A percentile compares a stretch with the other conserved stretches of the same genome.
These are phyloP conservation scores for Pogona vitticeps DNA, from an alignment of 2,113 vertebrate genomes.

Conservation along the genomic window DNA sequence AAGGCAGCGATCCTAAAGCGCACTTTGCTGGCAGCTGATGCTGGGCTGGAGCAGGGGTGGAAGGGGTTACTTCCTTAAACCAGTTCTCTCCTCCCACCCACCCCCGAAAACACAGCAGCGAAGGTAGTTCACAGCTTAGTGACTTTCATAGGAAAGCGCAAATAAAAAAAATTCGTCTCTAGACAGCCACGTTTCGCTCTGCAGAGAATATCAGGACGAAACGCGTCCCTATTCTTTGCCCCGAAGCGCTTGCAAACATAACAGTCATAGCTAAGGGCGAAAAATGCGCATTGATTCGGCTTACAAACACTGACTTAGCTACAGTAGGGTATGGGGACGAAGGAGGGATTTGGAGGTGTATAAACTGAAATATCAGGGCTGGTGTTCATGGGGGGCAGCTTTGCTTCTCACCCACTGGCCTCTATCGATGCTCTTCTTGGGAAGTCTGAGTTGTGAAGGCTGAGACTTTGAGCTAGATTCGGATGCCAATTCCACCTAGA, in stretches of 20 bases:
- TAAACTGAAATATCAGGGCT: too few species aligned
- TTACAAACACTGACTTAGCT: too few species aligned
- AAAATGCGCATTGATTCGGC: neutral
- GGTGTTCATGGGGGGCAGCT: too few species aligned
- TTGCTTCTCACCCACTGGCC: too few species aligned
- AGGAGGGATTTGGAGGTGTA: too few species aligned
- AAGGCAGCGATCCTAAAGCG: constrained; percentile 18
- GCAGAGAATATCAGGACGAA: constrained; percentile 49
- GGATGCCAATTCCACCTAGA: too few species aligned
- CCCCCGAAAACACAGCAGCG: constrained; percentile 7
- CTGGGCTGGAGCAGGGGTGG: too few species aligned
- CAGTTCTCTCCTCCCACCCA: neutral
- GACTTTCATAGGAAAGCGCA: constrained; percentile 32
- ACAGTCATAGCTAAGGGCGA: neutral
- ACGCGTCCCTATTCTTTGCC: neutral
- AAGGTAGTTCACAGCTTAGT: constrained; percentile 62
- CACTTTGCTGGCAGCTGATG: neutral
- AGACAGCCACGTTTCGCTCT: constrained; percentile 51
- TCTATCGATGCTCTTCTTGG: too few species aligned
- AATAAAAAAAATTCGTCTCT: constrained; percentile 54
- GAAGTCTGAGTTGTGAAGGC: too few species aligned
- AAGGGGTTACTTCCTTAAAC: too few species aligned
- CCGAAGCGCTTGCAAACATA: neutral
- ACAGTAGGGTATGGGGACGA: too few species aligned
- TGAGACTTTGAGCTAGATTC: too few species aligned